Conservation (phyloP, 2,888 invertebrate species). For the Cactoblastis cactorum region DNA sequence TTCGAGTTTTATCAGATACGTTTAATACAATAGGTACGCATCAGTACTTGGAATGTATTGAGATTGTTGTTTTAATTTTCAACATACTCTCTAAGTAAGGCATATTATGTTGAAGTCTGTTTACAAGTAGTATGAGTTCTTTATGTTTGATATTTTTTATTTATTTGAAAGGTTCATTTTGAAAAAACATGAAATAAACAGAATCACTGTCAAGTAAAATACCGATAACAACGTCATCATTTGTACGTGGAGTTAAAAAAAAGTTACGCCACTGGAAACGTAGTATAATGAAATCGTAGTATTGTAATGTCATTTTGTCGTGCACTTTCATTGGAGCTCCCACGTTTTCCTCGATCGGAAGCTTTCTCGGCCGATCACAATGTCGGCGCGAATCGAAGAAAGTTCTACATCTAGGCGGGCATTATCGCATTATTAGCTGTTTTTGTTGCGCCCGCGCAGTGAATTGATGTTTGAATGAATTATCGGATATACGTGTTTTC, state of each 20-base stretch:
- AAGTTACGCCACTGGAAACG: slow-evolving; percentile 54
- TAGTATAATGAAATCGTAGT: slow-evolving; percentile 47
- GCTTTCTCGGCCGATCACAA: slow-evolving; percentile 64
- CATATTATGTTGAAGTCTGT: too few species aligned
- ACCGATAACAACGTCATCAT: background rate
- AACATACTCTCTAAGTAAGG: too few species aligned
- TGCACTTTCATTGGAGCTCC: slow-evolving; percentile 64
- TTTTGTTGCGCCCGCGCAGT: slow-evolving; percentile 1
- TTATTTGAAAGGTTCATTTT: too few species aligned
- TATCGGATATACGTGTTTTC: background rate
- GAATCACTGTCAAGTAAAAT: too few species aligned
- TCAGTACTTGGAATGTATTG: too few species aligned
- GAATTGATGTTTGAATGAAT: background rate
- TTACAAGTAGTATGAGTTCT: too few species aligned
- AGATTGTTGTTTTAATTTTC: too few species aligned
- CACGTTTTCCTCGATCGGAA: slow-evolving; percentile 71
- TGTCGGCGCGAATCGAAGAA: slow-evolving; percentile 54
- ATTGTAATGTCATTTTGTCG: slow-evolving; percentile 42
- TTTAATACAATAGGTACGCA: too few species aligned
- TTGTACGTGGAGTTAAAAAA: slow-evolving; percentile 30
- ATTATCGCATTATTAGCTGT: slow-evolving; percentile 6
- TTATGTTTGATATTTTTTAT: too few species aligned
- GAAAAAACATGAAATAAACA: too few species aligned
- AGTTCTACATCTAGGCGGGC: slow-evolving; percentile 27
- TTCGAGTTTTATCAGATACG: too few species aligned